Evolutionary conservation across 1,140 invertebrate genomes (phyloP).

Genomic region (Anadara kagoshimensis): DNA sequence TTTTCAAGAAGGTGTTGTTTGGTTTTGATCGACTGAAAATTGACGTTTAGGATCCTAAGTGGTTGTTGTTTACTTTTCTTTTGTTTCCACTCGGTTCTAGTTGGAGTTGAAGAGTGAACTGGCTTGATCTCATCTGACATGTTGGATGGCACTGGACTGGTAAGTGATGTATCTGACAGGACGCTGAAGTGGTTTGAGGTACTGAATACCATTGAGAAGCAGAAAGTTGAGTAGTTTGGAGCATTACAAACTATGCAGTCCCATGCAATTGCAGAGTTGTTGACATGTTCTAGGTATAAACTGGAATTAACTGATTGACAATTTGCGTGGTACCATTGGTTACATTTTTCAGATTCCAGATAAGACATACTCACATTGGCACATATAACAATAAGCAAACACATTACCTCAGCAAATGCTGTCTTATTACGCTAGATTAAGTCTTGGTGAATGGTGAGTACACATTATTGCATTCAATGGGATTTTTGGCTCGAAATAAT

Average conservation of each 20-base stretch:
- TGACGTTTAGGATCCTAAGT: slow-evolving; percentile 27
- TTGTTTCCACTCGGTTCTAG: background rate
- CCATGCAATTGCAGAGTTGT: slow-evolving; percentile 8
- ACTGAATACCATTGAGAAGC: slow-evolving; percentile 7
- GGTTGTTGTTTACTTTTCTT: slow-evolving; percentile 11
- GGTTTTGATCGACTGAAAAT: slow-evolving; percentile 27
- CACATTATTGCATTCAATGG: no score
- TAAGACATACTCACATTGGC: no score
- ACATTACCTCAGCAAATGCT: no score
- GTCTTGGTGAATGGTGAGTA: no score
- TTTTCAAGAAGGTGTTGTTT: slow-evolving; percentile 17
- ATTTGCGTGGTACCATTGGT: slow-evolving; percentile 36
- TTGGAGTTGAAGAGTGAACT: slow-evolving; percentile 35
- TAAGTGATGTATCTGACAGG: slow-evolving; percentile 5
- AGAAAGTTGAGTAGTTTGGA: slow-evolving; percentile 27
- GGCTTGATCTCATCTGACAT: slow-evolving; percentile 23
- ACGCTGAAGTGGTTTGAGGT: slow-evolving; percentile 22
- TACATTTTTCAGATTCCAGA: no score
- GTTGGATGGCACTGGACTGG: background rate
- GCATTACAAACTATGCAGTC: slow-evolving; percentile 25
- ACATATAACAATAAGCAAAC: no score
- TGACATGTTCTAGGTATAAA: slow-evolving; percentile 1
- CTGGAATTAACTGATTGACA: background rate
- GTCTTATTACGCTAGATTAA: no score
- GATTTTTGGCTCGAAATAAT: no score